phyloP scores from a whole-genome alignment of 2,888 invertebrate species.

The Zootermopsis nevadensis region DNA sequence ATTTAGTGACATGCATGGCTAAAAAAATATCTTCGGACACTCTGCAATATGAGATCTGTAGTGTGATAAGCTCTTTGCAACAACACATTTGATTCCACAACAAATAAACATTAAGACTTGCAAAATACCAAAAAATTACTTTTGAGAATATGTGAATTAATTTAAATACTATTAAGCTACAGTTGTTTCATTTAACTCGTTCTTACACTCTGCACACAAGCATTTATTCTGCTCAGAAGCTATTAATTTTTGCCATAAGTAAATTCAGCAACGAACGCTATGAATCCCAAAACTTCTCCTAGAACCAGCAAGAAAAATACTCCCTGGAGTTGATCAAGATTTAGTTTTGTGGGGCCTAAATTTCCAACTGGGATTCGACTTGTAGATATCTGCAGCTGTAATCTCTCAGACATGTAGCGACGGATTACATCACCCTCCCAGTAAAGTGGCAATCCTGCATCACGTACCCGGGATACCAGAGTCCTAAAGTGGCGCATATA shows the following conservation, averaged over 20 bases:
- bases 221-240: no score
- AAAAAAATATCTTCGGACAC: no score
- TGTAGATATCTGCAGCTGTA: slow-evolving; percentile 25
- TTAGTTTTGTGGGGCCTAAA: background rate
- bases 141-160: no score
- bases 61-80: no score
- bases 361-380: background rate
- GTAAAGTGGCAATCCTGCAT: slow-evolving; percentile 24
- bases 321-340: slow-evolving; percentile 15
- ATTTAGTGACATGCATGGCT: no score
- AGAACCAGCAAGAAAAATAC: background rate
- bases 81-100: no score
- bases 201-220: no score
- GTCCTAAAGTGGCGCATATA: slow-evolving; percentile 49
- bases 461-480: slow-evolving; percentile 21
- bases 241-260: background rate
- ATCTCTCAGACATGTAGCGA: slow-evolving; percentile 31
- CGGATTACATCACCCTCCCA: slow-evolving; percentile 43
- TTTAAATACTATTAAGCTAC: no score
- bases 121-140: no score
- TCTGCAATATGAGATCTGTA: no score
- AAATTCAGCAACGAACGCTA: slow-evolving; percentile 25
- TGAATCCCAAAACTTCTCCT: background rate
- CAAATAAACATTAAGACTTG: no score
- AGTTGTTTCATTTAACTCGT: no score